A percentile compares a stretch with the other conserved stretches of the same genome.
Evolutionary conservation across 1,140 invertebrate genomes (phyloP).

Genomic region (Drosophila ficusphila): DNA sequence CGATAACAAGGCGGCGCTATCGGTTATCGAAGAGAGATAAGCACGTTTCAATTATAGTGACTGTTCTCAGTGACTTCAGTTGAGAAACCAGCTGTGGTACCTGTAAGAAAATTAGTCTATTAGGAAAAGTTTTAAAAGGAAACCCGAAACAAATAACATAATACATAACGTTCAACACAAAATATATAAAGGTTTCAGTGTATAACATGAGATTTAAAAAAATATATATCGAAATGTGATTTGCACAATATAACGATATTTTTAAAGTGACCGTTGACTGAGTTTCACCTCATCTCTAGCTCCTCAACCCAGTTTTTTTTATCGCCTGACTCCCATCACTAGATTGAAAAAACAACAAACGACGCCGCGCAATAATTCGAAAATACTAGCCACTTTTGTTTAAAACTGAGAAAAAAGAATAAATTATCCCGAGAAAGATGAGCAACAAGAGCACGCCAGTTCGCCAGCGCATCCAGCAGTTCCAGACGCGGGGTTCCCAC

Average conservation of each 20-base stretch:
- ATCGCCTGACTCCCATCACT: slow-evolving; percentile 45
- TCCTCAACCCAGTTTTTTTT: slow-evolving; percentile 11
- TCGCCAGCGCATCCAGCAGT: slow-evolving; percentile 72
- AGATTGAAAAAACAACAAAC: slow-evolving; percentile 69
- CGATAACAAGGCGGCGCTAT: not conserved
- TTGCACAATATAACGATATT: too few relatives aligned
- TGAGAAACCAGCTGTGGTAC: too few relatives aligned
- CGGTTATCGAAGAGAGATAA: not conserved
- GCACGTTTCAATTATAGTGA: not conserved
- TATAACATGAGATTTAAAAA: too few relatives aligned
- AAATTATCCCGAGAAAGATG: slow-evolving; percentile 31
- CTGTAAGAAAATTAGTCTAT: too few relatives aligned
- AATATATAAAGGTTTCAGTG: too few relatives aligned
- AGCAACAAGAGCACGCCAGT: slow-evolving; percentile 73
- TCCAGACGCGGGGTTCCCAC: slow-evolving; percentile 47
- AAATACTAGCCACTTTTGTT: slow-evolving; percentile 35
- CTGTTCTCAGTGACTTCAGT: not conserved
- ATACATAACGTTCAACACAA: too few relatives aligned
- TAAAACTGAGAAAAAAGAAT: not conserved
- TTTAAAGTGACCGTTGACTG: not conserved
- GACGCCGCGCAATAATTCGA: slow-evolving; percentile 73
- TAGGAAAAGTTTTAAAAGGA: too few relatives aligned
- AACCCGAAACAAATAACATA: too few relatives aligned
- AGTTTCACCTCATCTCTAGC: too few relatives aligned
- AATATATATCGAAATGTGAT: too few relatives aligned